Conservation (phyloP, 2,797 vertebrate species). For the Pteropus rufus region DNA sequence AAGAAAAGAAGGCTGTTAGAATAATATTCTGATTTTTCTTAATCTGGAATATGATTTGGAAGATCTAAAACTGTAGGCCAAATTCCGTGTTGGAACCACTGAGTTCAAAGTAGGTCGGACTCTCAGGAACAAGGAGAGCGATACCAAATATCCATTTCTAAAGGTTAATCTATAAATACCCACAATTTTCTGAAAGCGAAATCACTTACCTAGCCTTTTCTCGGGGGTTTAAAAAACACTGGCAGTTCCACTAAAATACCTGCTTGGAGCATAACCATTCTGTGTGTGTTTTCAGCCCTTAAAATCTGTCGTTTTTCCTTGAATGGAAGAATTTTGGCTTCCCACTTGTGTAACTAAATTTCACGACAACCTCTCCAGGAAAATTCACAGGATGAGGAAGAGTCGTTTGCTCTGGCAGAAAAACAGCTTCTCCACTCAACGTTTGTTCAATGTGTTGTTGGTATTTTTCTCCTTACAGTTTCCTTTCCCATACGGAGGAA, state of each 20-base stretch:
- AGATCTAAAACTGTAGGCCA: background rate
- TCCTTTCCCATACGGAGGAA: constrained; percentile 67
- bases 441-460: constrained; percentile 70
- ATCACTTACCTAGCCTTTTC: constrained; percentile 24
- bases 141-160: background rate
- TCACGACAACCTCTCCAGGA: constrained; percentile 49
- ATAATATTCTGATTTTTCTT: background rate
- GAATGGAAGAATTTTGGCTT: constrained; percentile 49
- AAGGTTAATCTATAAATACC: background rate
- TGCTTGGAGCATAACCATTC: background rate
- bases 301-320: constrained; percentile 32
- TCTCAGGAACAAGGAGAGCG: background rate
- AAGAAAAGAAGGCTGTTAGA: background rate
- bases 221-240: background rate
- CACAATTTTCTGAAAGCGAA: background rate
- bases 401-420: constrained; percentile 33
- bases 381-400: constrained; percentile 46
- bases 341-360: constrained; percentile 29
- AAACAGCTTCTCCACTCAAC: constrained; percentile 30
- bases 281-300: constrained; percentile 23
- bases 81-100: background rate
- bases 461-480: constrained; percentile 57
- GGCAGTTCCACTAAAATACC: background rate
- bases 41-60: background rate
- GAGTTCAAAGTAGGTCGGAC: background rate